These are phyloP conservation scores for Morus bassanus DNA, from an alignment of 2,797 vertebrate genomes.

Conservation along the genomic window DNA sequence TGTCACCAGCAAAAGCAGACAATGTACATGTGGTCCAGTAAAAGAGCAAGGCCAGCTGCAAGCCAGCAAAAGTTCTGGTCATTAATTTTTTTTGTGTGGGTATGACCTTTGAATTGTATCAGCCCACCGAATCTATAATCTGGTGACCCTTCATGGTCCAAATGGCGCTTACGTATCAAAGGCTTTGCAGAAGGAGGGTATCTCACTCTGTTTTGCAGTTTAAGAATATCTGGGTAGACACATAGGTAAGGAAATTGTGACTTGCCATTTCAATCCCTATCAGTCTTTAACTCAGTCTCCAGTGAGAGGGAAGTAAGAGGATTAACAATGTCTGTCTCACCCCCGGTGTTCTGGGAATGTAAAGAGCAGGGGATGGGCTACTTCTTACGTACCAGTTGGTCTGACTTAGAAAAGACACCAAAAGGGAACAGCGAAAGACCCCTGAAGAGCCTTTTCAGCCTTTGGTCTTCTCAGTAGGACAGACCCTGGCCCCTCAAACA, in stretches of 20 bases:
- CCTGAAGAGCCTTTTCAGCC: background rate
- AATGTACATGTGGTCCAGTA: background rate
- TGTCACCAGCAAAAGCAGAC: background rate
- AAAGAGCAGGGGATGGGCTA: background rate
- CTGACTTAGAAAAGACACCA: background rate
- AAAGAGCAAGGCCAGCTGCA: background rate
- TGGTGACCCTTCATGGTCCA: background rate
- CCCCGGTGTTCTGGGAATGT: background rate
- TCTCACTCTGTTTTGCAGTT: background rate
- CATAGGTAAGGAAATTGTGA: background rate
- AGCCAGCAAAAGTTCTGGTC: background rate
- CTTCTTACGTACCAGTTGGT: background rate
- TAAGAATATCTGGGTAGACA: background rate
- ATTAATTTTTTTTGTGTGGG: background rate
- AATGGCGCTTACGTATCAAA: background rate
- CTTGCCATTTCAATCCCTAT: background rate
- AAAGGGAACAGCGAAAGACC: background rate
- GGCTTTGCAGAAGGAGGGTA: background rate
- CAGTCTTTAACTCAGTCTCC: background rate
- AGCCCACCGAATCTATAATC: background rate
- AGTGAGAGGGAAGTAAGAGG: background rate
- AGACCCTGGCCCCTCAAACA: background rate
- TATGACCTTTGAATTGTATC: background rate
- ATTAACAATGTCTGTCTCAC: background rate
- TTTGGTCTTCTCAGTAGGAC: background rate